Conservation (phyloP, 2,797 vertebrate genomes). For the Chaetodon trifasciatus region DNA sequence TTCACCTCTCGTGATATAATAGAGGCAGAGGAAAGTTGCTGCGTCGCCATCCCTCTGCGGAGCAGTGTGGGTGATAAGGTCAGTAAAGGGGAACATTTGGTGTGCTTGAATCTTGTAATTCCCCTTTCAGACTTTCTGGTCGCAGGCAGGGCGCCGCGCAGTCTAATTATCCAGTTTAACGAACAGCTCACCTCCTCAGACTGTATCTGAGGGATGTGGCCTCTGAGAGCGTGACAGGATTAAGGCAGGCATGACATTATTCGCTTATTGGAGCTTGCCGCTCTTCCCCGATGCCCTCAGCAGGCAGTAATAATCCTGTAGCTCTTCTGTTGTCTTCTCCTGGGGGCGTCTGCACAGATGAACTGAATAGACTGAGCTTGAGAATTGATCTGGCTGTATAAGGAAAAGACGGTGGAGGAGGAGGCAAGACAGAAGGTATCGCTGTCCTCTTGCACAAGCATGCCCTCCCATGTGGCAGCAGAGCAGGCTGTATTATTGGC, state of each 20-base stretch:
- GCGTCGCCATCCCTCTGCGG: neutral
- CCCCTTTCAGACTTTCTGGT: slow-evolving; percentile 9
- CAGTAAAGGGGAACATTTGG: slow-evolving; percentile 23
- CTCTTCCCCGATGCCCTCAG: slow-evolving; percentile 37
- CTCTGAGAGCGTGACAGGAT: slow-evolving; percentile 49
- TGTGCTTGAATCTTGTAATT: slow-evolving; percentile 39
- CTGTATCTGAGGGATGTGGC: slow-evolving; percentile 32
- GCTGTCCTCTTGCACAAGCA: no score
- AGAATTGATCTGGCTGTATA: slow-evolving; percentile 28
- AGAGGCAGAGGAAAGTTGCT: neutral
- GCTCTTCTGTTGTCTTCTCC: slow-evolving; percentile 31
- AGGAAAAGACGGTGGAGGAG: neutral
- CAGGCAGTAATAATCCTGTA: slow-evolving; percentile 35
- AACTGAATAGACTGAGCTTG: neutral
- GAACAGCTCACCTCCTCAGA: slow-evolving; percentile 36
- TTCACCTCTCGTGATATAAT: neutral
- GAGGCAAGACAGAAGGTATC: no score
- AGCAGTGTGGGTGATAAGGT: slow-evolving; percentile 9
- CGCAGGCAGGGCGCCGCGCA: neutral
- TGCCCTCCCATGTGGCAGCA: slow-evolving; percentile 26
- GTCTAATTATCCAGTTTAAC: slow-evolving; percentile 51
- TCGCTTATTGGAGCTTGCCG: slow-evolving; percentile 30
- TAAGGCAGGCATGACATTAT: slow-evolving; percentile 52
- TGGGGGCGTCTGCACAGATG: slow-evolving; percentile 9
- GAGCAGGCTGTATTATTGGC: slow-evolving; percentile 45